These are phyloP conservation scores for Leptocoma aspasia DNA, from an alignment of 2,113 vertebrate species.

Conservation along the genomic window DNA sequence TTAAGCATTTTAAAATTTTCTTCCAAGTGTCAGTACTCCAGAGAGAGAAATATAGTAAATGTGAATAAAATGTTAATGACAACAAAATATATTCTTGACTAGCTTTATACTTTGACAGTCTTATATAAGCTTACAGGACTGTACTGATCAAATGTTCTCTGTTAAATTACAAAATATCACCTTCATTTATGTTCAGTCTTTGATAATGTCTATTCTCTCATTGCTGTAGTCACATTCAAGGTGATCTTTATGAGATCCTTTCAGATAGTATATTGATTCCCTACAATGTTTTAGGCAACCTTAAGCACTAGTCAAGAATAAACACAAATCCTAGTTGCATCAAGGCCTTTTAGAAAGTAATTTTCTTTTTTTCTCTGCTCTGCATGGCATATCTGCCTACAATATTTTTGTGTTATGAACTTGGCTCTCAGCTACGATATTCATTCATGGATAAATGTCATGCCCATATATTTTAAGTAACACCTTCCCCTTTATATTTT, in stretches of 20 bases:
- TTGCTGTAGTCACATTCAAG: neutral
- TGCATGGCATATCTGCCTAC: neutral
- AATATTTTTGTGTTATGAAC: neutral
- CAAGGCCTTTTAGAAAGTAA: neutral
- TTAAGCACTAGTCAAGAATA: neutral
- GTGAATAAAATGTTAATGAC: neutral
- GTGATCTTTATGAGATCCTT: neutral
- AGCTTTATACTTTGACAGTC: neutral
- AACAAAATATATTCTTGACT: neutral
- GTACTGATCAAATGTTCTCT: neutral
- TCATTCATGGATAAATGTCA: slow-evolving; percentile 8
- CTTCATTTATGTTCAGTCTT: neutral
- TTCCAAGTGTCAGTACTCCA: neutral
- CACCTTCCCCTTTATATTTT: slow-evolving; percentile 21
- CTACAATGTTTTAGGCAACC: neutral
- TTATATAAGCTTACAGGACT: neutral
- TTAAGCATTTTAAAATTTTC: neutral
- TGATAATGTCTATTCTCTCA: neutral
- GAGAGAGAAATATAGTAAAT: neutral
- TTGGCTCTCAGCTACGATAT: neutral
- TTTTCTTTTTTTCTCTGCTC: neutral
- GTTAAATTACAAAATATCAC: neutral
- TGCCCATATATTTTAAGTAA: neutral
- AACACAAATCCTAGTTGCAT: neutral
- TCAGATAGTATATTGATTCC: neutral